A percentile compares a stretch with the other conserved stretches of the same genome.
Conservation (phyloP, 2,113 vertebrate genomes). For the Meleagris gallopavo region DNA sequence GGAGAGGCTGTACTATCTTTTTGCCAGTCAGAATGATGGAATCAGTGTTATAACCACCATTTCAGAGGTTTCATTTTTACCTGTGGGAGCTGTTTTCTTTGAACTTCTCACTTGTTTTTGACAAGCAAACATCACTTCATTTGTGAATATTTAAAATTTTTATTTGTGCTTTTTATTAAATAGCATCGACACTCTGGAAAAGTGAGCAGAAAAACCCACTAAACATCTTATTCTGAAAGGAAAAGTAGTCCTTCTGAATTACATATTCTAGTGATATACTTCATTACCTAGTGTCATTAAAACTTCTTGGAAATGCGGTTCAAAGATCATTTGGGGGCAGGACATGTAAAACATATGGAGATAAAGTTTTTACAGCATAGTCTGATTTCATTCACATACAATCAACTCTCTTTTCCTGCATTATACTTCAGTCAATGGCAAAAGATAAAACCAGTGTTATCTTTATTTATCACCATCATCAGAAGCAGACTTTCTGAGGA, state of each 20-base stretch:
- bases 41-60: not conserved
- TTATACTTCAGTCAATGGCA: not conserved
- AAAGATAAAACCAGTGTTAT: not conserved
- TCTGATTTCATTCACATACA: not conserved
- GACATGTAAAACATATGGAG: not conserved
- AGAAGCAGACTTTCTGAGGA: not conserved
- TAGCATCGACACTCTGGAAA: not conserved
- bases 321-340: not conserved
- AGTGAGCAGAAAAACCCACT: not conserved
- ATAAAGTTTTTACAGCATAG: not conserved
- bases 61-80: conserved; percentile 50
- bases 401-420: not conserved
- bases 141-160: not conserved
- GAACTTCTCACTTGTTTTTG: not conserved
- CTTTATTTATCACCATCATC: not conserved
- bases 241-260: not conserved
- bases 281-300: not conserved
- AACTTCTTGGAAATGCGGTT: not conserved
- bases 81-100: not conserved
- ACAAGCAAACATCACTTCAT: not conserved
- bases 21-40: not conserved
- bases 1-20: not conserved
- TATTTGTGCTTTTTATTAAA: not conserved
- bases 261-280: not conserved
- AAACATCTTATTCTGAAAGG: not conserved